phyloP scores from a whole-genome alignment of 2,797 vertebrate genomes.

The Distichodus sexfasciatus region DNA sequence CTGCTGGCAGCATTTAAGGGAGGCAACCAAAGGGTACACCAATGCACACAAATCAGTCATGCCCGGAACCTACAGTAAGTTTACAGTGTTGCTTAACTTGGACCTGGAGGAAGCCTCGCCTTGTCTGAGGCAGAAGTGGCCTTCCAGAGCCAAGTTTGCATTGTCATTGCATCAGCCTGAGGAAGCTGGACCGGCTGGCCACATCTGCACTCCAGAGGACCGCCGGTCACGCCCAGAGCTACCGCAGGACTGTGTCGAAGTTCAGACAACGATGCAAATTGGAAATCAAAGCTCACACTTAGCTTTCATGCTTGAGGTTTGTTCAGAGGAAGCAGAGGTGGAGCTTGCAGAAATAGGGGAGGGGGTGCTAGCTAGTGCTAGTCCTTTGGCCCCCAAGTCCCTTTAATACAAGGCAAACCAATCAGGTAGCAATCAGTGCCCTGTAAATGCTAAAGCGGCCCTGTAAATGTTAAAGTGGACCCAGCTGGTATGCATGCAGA shows the following conservation, averaged over 20 bases:
- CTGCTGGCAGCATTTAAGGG: slow-evolving; percentile 49
- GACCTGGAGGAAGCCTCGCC: slow-evolving; percentile 61
- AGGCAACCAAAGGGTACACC: slow-evolving; percentile 54
- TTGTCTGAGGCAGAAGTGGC: slow-evolving; percentile 54
- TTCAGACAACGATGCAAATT: slow-evolving; percentile 38
- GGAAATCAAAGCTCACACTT: slow-evolving; percentile 24
- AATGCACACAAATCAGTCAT: background rate
- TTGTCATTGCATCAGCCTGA: slow-evolving; percentile 65
- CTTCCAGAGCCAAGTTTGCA: slow-evolving; percentile 59
- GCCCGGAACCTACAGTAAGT: slow-evolving; percentile 10
- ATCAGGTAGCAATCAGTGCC: slow-evolving; percentile 47
- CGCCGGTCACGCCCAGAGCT: slow-evolving; percentile 40
- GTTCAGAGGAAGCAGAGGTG: slow-evolving; percentile 24
- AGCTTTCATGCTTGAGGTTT: slow-evolving; percentile 19
- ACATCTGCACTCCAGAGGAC: slow-evolving; percentile 38
- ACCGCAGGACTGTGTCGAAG: slow-evolving; percentile 21
- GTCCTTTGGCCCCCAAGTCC: background rate
- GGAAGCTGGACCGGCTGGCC: slow-evolving; percentile 39
- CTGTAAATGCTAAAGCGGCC: no score
- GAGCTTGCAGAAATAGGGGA: background rate
- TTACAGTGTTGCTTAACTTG: slow-evolving; percentile 17
- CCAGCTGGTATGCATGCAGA: slow-evolving; percentile 54
- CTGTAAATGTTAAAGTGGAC: slow-evolving; percentile 52
- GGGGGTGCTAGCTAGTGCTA: slow-evolving; percentile 23
- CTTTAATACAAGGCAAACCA: slow-evolving; percentile 51